Evolutionary conservation across 2,797 vertebrate species (phyloP).

Genomic region (Alcedo atthis): DNA sequence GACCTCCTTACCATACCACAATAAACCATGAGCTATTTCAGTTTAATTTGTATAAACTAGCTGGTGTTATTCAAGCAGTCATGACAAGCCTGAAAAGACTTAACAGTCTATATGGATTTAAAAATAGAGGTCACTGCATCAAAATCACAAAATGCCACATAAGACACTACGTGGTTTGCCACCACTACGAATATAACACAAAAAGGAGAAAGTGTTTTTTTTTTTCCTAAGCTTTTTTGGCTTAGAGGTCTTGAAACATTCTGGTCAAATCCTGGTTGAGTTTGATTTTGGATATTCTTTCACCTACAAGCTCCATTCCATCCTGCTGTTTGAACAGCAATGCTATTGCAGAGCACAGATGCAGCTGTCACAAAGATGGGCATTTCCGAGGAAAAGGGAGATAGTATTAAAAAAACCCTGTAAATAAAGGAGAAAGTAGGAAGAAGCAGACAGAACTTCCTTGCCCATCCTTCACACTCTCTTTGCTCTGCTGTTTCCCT

Average conservation of each 20-base stretch:
- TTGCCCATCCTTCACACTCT: neutral
- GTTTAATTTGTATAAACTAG: neutral
- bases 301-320: neutral
- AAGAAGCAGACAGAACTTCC: neutral
- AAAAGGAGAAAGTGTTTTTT: neutral
- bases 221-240: neutral
- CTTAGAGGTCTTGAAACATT: neutral
- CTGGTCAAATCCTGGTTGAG: neutral
- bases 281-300: neutral
- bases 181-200: neutral
- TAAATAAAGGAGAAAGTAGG: neutral
- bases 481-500: neutral
- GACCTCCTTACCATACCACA: neutral
- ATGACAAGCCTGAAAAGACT: neutral
- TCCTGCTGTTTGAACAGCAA: neutral
- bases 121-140: neutral
- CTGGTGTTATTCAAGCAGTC: neutral
- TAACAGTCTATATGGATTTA: neutral
- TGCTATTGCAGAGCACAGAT: neutral
- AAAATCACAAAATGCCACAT: rapidly evolving
- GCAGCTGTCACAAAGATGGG: neutral
- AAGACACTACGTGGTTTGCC: neutral
- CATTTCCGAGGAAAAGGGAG: neutral
- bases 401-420: neutral
- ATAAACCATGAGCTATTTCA: neutral